These are phyloP conservation scores for Poecilia latipinna DNA, from an alignment of 2,113 vertebrate genomes.

Conservation along the genomic window DNA sequence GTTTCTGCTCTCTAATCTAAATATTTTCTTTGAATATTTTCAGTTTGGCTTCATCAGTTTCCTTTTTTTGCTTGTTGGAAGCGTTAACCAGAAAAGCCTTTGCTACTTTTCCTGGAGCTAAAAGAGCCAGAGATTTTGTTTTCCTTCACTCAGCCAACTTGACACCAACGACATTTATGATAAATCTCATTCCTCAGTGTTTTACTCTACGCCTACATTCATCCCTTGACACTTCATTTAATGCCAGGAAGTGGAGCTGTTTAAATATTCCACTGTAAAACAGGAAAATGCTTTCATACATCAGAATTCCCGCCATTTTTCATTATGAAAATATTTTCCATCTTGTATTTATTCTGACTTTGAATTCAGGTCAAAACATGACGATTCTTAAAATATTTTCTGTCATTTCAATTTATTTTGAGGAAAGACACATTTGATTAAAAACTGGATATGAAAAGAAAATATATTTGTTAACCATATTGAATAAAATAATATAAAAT, in stretches of 20 bases:
- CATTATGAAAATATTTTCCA: too few relatives aligned
- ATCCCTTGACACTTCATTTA: not conserved
- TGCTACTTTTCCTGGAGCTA: constrained; percentile 3
- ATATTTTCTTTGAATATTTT: not conserved
- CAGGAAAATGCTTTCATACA: not conserved
- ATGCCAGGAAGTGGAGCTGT: not conserved
- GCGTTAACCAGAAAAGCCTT: constrained; percentile 19
- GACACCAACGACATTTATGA: constrained; percentile 12
- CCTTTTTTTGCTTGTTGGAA: constrained; percentile 10
- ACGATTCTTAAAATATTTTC: too few relatives aligned
- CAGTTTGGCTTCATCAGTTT: not conserved
- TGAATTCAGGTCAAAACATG: too few relatives aligned
- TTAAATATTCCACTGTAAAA: not conserved
- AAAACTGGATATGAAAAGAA: too few relatives aligned
- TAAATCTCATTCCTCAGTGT: not conserved
- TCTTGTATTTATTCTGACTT: too few relatives aligned
- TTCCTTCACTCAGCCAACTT: constrained; percentile 24
- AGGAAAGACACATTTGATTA: too few relatives aligned
- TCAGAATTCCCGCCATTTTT: too few relatives aligned
- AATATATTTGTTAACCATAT: too few relatives aligned
- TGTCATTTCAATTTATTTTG: too few relatives aligned
- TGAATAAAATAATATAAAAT: too few relatives aligned
- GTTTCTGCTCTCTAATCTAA: not conserved
- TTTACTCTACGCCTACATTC: not conserved
- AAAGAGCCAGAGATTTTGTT: constrained; percentile 31